Base-by-base conservation (phyloP, 53 echinoderm and acorn worm genomes). In the Patiria pectinifera region DNA sequence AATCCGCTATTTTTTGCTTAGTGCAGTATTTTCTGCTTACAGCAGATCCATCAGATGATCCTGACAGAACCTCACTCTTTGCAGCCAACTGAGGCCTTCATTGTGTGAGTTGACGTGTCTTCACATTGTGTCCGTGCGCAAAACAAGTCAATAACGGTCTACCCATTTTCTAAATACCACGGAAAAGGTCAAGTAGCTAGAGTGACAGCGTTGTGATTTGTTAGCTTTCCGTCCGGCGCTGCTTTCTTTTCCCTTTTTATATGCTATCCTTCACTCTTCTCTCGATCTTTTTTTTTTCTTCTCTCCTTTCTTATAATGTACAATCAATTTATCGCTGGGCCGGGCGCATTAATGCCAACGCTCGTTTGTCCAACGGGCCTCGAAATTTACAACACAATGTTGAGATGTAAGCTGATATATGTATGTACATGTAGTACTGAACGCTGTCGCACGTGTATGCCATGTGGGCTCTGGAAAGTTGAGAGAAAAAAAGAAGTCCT, bases 191-290 rank as follows among this genome's bases (percentile, higher is more conserved):
- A 87, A 76, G 15, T 76, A 53, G 35, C 85, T 85, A 85, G 47
- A 85, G 85, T 85, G 85, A 85, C 85, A 85, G 71, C 62, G 46
- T 2, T 11, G 46, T 85, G 85, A 85, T 85, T 85, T 85, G 85
- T 70, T 85, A 47, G 69, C 43, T 45, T 70, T 70, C 25, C 46
- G 18, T 62, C 21, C 21, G 19, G 2, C 83, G 53, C 53, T 53
- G 53, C 53, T 53, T 23, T 22, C 19, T 5, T 74, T 74, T 74
- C 19, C 24, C 69, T 69, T 23, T 10, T 74, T 74, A 66, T 18
- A 24, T 14, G 25, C 19, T 70, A 9, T 48, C 45, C 58, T 22
- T 85, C 22, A 4, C 46, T 58, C 47, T 19, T 24, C 11, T 85
- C 85, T 69, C 58, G 15, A 84, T 84, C 35, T 35, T 35, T 35